A percentile compares a stretch with the other conserved stretches of the same genome.
Evolutionary conservation across 2,888 invertebrate species (phyloP).

Genomic region (Dryococelus australis): DNA sequence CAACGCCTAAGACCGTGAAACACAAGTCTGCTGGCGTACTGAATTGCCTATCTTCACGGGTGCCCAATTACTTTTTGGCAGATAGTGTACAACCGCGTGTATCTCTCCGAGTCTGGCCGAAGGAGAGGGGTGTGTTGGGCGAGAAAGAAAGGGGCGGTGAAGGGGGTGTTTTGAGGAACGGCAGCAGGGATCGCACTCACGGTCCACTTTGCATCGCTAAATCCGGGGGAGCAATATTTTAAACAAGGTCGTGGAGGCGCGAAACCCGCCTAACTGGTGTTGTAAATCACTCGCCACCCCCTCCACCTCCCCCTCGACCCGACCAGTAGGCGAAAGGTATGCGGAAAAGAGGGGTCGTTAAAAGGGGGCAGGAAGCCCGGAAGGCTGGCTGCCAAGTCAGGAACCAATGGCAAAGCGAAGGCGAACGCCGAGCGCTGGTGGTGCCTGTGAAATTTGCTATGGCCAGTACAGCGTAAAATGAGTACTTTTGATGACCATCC

Average conservation of each 20-base stretch:
- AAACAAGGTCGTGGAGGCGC: constrained; percentile 4
- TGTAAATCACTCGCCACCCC: background rate
- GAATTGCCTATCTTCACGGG: too few species aligned
- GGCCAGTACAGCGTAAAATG: too few species aligned
- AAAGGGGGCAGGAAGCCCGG: background rate
- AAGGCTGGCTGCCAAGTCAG: background rate
- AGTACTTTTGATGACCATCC: too few species aligned
- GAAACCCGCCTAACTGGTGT: background rate
- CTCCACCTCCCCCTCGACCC: background rate
- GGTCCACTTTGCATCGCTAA: background rate
- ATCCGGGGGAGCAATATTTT: background rate
- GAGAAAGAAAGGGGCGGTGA: background rate
- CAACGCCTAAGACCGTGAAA: too few species aligned
- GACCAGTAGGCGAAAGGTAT: background rate
- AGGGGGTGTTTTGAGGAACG: background rate
- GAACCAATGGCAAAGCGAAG: background rate
- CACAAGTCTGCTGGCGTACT: too few species aligned
- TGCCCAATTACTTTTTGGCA: too few species aligned
- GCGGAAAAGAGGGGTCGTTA: background rate
- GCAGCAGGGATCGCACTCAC: background rate
- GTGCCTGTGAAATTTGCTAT: too few species aligned
- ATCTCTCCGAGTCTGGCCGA: background rate
- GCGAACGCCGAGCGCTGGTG: background rate
- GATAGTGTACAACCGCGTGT: background rate
- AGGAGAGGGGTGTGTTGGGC: background rate